These are phyloP conservation scores for Brachystomella parvula DNA, from an alignment of 1,140 invertebrate species.

Conservation along the genomic window DNA sequence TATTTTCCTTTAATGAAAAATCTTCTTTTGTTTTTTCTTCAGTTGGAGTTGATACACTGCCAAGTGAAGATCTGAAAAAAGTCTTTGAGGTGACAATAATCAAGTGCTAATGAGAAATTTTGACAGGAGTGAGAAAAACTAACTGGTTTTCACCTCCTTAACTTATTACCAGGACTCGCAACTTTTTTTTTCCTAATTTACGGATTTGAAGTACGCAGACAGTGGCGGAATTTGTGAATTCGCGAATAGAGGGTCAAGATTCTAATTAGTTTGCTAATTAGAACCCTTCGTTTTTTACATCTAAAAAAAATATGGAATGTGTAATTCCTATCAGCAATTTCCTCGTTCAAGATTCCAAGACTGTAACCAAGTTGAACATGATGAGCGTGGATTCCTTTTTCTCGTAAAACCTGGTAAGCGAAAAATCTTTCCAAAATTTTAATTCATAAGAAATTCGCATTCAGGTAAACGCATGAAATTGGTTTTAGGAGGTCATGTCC, in stretches of 20 bases:
- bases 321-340: not conserved
- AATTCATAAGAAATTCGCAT: not conserved
- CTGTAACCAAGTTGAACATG: no score
- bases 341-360: not conserved
- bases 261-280: not conserved
- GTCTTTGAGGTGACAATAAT: not conserved
- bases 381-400: no score
- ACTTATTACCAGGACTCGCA: slow-evolving; percentile 10
- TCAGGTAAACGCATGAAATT: not conserved
- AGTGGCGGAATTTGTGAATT: not conserved
- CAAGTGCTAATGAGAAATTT: not conserved
- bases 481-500: not conserved
- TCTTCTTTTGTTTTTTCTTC: not conserved
- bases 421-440: no score
- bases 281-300: not conserved
- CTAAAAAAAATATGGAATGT: not conserved
- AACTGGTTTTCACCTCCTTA: not conserved
- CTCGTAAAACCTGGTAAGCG: no score
- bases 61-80: not conserved
- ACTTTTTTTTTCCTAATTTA: slow-evolving; percentile 2
- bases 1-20: no score
- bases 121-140: not conserved
- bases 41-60: not conserved
- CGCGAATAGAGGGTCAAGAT: not conserved
- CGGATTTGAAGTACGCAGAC: not conserved